Percentiles rank a stretch among this genome's conserved stretches.
Evolutionary conservation across 2,797 vertebrate species (phyloP).

Genomic region (Petrocephalus sullivani): DNA sequence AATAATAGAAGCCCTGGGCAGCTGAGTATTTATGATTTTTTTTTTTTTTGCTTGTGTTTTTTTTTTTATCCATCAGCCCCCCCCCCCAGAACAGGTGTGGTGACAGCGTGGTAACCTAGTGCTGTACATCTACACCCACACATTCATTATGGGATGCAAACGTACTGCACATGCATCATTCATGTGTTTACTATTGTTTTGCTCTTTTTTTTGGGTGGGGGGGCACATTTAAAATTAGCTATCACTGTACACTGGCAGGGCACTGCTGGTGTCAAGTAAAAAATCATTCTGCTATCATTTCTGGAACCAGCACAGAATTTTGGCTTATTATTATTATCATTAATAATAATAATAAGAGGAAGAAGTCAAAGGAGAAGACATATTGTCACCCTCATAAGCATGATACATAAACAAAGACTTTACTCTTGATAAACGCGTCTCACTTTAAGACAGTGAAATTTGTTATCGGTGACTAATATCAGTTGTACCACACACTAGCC

Average conservation of each 20-base stretch:
- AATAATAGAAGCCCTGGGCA: conserved; percentile 66
- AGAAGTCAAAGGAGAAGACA: conserved; percentile 44
- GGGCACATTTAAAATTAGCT: conserved; percentile 27
- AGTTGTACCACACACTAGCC: conserved; percentile 61
- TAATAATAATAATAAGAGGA: not conserved
- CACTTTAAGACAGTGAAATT: conserved; percentile 70
- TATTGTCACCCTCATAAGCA: conserved; percentile 63
- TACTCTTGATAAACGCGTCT: conserved; percentile 63
- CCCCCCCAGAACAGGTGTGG: conserved; percentile 71
- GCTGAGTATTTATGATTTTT: conserved; percentile 45
- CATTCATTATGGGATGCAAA: conserved; percentile 71
- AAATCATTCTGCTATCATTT: conserved; percentile 61
- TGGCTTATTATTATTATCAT: conserved; percentile 45
- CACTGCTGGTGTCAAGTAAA: conserved; percentile 47
- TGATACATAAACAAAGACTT: conserved; percentile 54
- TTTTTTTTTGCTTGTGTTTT: conserved; percentile 39
- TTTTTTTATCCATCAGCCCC: conserved; percentile 62
- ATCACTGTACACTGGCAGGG: conserved; percentile 5
- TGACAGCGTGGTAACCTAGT: conserved; percentile 66
- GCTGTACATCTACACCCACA: not conserved
- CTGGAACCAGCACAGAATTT: conserved; percentile 60
- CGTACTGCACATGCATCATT: conserved; percentile 65
- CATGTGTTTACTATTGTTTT: conserved; percentile 58
- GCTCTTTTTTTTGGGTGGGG: conserved; percentile 31
- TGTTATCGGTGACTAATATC: conserved; percentile 75